These are phyloP conservation scores for Ophioninae sp. DNA, from an alignment of 2,888 invertebrate species.

Conservation along the genomic window DNA sequence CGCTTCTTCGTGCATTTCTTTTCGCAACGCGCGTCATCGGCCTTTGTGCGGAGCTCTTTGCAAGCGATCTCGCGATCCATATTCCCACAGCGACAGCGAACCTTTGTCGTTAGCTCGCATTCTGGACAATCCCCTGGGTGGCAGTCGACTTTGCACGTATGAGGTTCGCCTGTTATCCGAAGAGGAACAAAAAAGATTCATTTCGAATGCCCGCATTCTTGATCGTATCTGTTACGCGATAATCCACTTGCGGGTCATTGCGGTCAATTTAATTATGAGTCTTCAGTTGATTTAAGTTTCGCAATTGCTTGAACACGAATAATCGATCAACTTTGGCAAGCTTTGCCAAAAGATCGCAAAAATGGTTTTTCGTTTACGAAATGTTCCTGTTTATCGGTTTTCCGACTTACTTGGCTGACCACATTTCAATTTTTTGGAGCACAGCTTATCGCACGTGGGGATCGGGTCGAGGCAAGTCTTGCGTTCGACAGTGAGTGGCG, in stretches of 20 bases:
- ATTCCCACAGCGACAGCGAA: conserved; percentile 93
- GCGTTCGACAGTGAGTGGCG: conserved; percentile 82
- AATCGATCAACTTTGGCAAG: not conserved
- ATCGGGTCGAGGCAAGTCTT: conserved; percentile 90
- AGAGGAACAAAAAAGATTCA: not conserved
- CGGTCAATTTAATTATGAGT: not conserved
- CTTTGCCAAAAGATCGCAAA: not conserved
- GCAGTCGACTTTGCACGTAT: conserved; percentile 86
- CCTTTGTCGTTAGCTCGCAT: conserved; percentile 88
- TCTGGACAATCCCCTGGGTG: conserved; percentile 89
- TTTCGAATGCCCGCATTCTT: not conserved
- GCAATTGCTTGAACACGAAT: not conserved
- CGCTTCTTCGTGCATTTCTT: conserved; percentile 95
- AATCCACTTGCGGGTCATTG: not conserved
- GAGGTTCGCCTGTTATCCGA: conserved; percentile 82
- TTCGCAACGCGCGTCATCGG: conserved; percentile 91
- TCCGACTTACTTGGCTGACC: conserved; percentile 79
- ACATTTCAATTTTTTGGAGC: conserved; percentile 80
- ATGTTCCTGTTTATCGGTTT: not conserved
- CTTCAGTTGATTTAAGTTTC: not conserved
- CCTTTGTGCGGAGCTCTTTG: conserved; percentile 86
- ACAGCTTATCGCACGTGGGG: conserved; percentile 88
- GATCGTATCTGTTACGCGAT: not conserved
- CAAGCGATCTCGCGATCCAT: conserved; percentile 92
- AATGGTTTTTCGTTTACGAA: not conserved